Base-by-base conservation (phyloP, 2,888 invertebrate genomes). In the Nephrocerus scutellatus region DNA sequence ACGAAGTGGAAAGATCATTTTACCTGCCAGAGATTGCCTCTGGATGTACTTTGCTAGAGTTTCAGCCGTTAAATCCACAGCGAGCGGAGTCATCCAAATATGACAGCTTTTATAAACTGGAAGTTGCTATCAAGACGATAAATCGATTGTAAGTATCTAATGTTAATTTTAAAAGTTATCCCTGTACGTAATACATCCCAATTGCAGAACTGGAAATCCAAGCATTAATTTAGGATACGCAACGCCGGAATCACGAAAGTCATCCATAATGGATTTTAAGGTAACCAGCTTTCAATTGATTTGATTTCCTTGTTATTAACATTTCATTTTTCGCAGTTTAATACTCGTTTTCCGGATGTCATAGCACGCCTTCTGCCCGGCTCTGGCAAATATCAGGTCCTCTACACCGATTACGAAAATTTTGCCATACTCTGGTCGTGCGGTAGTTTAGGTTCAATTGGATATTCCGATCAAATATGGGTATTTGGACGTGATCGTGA, bases 361-460 rank as follows among this genome's bases (percentile, higher is more conserved):
- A 68, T 84, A 38, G 77, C 79, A 7, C 72, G 80, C 23, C 68
- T 82, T 53, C 63, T 84, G 52, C 84, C 84, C 7, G 83, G 82
- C 30, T 77, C 81, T 7, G 84, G 84, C 1, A 74, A 74, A 47
- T 84, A 84, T 68, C 76, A 76, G 64, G 71, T 84, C 30, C 71
- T 84, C 16, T 76, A 77, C 56, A 82, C 84, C 0, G 84, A 84
- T 64, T 84, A 84, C 63, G 72, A 74, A 1, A 75, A 75, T 55
- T 83, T 78, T 64, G 82, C 82, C 23, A 72, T 84, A 44, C 57
- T 84, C 31, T 84, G 82, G 79, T 82, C 82, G 4, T 84, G 84
- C 55, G 75, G 78, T 14, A 80, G 77, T 62, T 71, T 80, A 46
- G 76, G 76, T 34, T 60, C 61, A 3, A 52, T 66, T 7, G 64